These are phyloP conservation scores for Xenopus borealis DNA, from an alignment of 2,113 vertebrate genomes.

Conservation along the genomic window DNA sequence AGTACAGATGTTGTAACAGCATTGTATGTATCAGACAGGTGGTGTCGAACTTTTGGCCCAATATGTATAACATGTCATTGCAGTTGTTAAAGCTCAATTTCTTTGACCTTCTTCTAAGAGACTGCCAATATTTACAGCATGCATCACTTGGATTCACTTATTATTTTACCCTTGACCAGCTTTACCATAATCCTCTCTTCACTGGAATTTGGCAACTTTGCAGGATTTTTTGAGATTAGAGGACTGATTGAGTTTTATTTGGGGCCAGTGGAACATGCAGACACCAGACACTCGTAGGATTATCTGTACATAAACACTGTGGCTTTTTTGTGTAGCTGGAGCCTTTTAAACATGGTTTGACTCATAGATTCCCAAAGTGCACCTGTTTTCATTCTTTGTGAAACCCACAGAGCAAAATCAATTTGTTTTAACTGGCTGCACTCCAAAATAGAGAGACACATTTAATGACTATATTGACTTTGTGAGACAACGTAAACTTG, in stretches of 20 bases:
- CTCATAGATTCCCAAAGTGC: conserved; percentile 52
- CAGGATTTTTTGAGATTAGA: neutral
- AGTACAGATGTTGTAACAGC: no score
- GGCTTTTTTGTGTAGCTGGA: conserved; percentile 9
- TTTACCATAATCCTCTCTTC: no score
- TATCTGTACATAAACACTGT: conserved; percentile 38
- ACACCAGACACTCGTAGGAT: neutral
- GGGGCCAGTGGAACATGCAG: conserved; percentile 5
- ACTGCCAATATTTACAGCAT: no score
- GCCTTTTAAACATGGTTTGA: conserved; percentile 52
- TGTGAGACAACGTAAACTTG: conserved; percentile 4
- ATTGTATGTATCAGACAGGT: no score
- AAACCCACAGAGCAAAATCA: conserved; percentile 21
- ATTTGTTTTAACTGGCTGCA: conserved; percentile 26
- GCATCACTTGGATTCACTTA: no score
- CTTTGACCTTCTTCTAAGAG: no score
- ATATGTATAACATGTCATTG: no score
- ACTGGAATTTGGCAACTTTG: neutral
- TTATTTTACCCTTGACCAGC: no score
- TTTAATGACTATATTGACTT: conserved; percentile 6
- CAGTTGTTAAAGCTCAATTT: no score
- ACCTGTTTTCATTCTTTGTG: conserved; percentile 50
- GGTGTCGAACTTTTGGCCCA: no score
- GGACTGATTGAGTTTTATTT: neutral
- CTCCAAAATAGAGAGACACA: conserved; percentile 14